These are phyloP conservation scores for Hiodon tergisus DNA, from an alignment of 2,113 vertebrate species.

Conservation along the genomic window DNA sequence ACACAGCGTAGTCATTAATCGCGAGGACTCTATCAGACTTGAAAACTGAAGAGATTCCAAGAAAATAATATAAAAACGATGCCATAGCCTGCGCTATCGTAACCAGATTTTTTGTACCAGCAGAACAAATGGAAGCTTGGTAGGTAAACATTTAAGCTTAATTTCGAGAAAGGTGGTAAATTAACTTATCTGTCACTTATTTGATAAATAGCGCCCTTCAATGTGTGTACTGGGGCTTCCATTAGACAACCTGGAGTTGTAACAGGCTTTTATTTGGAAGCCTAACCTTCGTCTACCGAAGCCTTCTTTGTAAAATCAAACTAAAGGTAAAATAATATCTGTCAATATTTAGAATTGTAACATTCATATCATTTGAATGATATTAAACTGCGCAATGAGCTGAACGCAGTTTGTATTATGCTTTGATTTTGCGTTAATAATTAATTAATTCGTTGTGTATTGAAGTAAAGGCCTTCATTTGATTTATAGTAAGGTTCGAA, in stretches of 20 bases:
- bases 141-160: constrained; percentile 94
- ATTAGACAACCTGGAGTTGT: constrained; percentile 67
- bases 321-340: constrained; percentile 22
- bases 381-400: too few species aligned
- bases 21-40: constrained; percentile 99
- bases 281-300: constrained; percentile 61
- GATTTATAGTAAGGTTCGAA: constrained; percentile 60
- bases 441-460: constrained; percentile 61
- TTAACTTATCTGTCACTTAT: constrained; percentile 88
- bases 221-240: constrained; percentile 71
- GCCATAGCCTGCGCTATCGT: constrained; percentile 75
- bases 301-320: constrained; percentile 26
- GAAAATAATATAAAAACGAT: constrained; percentile 94
- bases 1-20: constrained; percentile 99
- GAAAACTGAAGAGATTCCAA: constrained; percentile 99
- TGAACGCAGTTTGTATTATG: not conserved
- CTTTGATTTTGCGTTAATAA: constrained; percentile 52
- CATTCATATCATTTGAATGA: not conserved
- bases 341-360: constrained; percentile 17
- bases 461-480: constrained; percentile 64
- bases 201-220: constrained; percentile 88
- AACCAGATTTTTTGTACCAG: constrained; percentile 69
- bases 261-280: constrained; percentile 57
- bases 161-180: constrained; percentile 78
- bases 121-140: constrained; percentile 78